Conservation (phyloP, 1,140 invertebrate genomes). For the Zophobas morio region DNA sequence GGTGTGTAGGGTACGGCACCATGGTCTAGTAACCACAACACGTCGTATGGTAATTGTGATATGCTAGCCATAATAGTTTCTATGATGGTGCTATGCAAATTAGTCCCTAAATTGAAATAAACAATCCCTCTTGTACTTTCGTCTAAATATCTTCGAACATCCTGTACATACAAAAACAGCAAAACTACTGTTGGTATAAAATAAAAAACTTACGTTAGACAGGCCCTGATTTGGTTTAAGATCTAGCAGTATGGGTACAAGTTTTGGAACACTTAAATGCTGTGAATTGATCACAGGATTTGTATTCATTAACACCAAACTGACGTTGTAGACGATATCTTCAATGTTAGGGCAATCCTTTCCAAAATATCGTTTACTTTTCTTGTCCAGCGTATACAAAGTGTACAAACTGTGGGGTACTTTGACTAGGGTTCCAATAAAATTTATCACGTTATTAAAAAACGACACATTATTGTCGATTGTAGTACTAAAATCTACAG, state of each 20-base stretch:
- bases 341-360: neutral
- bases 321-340: conserved; percentile 7
- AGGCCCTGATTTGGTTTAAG: conserved; percentile 12
- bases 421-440: too few relatives aligned
- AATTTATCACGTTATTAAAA: too few relatives aligned
- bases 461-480: too few relatives aligned
- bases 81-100: conserved; percentile 67
- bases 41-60: conserved; percentile 66
- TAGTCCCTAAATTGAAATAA: conserved; percentile 71
- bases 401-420: neutral
- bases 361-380: conserved; percentile 43
- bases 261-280: conserved; percentile 22
- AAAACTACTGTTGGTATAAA: conserved; percentile 52
- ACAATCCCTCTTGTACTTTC: conserved; percentile 68
- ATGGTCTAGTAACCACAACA: conserved; percentile 74
- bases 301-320: conserved; percentile 43
- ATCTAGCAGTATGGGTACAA: conserved; percentile 25
- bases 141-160: conserved; percentile 68
- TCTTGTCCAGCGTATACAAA: neutral
- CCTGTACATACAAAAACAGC: conserved; percentile 56
- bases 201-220: conserved; percentile 40
- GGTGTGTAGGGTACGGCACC: conserved; percentile 67
- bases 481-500: neutral
- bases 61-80: conserved; percentile 68
- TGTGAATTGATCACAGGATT: conserved; percentile 47